Evolutionary conservation across 2,888 invertebrate genomes (phyloP).

Genomic region (Apamea epomidion): DNA sequence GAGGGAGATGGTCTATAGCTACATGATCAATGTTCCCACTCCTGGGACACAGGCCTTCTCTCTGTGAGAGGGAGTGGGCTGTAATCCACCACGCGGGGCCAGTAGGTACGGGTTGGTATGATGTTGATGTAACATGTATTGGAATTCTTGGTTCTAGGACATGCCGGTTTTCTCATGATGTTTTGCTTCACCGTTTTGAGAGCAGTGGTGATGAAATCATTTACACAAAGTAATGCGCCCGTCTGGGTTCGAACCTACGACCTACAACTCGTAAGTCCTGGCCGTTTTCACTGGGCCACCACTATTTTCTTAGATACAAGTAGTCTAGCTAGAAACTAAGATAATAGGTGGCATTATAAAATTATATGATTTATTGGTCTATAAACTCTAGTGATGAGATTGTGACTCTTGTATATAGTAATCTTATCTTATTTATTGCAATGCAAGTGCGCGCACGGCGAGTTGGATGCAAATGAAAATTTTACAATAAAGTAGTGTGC

Average conservation of each 20-base stretch:
- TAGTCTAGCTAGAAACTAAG: not conserved
- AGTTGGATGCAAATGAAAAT: too few relatives aligned
- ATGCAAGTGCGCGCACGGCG: too few relatives aligned
- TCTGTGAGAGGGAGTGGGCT: not conserved
- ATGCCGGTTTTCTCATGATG: not conserved
- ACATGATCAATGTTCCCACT: not conserved
- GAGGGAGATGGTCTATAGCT: not conserved
- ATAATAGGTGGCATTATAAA: not conserved
- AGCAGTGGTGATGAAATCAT: not conserved
- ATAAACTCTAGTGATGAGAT: too few relatives aligned
- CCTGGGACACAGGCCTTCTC: not conserved
- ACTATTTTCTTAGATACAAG: too few relatives aligned
- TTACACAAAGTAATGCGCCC: too few relatives aligned
- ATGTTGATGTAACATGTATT: not conserved
- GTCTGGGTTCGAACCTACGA: too few relatives aligned
- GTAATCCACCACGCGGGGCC: not conserved
- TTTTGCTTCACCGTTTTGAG: not conserved
- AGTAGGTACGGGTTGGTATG: not conserved
- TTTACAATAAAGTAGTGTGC: too few relatives aligned
- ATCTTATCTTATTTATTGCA: too few relatives aligned
- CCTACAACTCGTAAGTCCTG: too few relatives aligned
- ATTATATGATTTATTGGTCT: not conserved
- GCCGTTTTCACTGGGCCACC: too few relatives aligned
- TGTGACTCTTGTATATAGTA: too few relatives aligned
- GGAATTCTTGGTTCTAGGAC: not conserved